Evolutionary conservation across 1,140 invertebrate species (phyloP).

Genomic region (Philopotamus ludificatus): DNA sequence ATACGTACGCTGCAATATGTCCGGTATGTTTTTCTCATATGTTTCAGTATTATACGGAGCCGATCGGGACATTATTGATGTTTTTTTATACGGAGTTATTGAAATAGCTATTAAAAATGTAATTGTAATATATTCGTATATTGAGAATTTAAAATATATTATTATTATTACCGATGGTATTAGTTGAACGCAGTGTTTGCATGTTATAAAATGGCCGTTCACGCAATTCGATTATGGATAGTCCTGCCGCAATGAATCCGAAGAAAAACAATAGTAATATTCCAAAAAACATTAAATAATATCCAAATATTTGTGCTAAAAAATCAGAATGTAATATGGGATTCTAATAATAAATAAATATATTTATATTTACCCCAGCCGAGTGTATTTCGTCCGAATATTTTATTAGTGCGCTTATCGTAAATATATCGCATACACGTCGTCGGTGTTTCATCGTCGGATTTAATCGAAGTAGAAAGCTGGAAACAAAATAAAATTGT

Average conservation of each 20-base stretch:
- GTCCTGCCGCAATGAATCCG: not conserved
- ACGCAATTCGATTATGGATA: not conserved
- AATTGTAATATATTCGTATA: no score
- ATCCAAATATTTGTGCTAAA: not conserved
- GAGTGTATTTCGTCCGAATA: constrained; percentile 9
- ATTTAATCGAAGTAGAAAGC: not conserved
- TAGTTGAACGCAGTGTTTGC: not conserved
- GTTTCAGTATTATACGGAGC: no score
- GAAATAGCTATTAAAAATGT: no score
- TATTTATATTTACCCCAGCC: constrained; percentile 24
- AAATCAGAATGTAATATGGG: not conserved
- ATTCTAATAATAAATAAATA: not conserved
- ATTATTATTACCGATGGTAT: no score
- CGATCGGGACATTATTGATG: no score
- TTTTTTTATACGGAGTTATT: no score
- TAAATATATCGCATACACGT: constrained; percentile 10
- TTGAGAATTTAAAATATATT: no score
- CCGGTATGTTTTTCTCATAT: no score
- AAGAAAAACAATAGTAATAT: not conserved
- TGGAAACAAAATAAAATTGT: not conserved
- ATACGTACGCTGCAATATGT: no score
- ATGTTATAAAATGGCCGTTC: not conserved
- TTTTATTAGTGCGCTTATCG: not conserved
- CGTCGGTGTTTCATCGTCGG: not conserved
- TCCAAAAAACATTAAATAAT: not conserved